Evolutionary conservation across 2,888 invertebrate genomes (phyloP), one percentile per base, ranked within the genome.

Genomic region (Syritta pipiens): DNA sequence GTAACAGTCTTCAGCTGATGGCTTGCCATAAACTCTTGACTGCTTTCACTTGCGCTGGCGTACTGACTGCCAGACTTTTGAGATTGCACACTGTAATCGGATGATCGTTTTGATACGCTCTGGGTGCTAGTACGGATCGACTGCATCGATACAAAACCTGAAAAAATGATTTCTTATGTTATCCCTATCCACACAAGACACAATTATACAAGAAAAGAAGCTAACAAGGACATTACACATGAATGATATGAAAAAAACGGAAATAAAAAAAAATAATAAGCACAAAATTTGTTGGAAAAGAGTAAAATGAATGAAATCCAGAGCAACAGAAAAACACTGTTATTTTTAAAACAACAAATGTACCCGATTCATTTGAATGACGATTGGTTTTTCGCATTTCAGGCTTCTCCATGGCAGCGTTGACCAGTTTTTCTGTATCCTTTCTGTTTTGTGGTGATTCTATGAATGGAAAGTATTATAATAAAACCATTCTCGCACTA

Each of bases 121-220:
- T 91, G 91, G n/a, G 90, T 90, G 44, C 92, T 92, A 46, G 92
- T 92, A 60, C 92, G 90, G 82, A 91, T 90, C 37, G 92, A 92
- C 82, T 91, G 91, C 89, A 92, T 90, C 14, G 93, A 93, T 59
- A 91, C 90, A 84, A 93, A 92, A 82, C 93, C 93, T 82, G 90
- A 62, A 60, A 77, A 1, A 22, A n/a, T n/a, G n/a, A 37, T 17
- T 7, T n/a, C 9, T 12, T 9, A 46, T 60, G 1, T 35, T 1
- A 37, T 14, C 6, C 3, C 19, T 35, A 6, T 17, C 14, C 37
- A 37, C 17, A 1, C 17, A 7, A 7, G 2, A 2, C 4, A 14
- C n/a, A 5, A 0, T 17, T 14, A 9, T 17, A 4, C 19, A 6
- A 37, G 37, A 17, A 37, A 37, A 37, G 37, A 14, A 37, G 37